Base-by-base conservation (phyloP, 2,113 vertebrate species). In the Gymnorhina tibicen region DNA sequence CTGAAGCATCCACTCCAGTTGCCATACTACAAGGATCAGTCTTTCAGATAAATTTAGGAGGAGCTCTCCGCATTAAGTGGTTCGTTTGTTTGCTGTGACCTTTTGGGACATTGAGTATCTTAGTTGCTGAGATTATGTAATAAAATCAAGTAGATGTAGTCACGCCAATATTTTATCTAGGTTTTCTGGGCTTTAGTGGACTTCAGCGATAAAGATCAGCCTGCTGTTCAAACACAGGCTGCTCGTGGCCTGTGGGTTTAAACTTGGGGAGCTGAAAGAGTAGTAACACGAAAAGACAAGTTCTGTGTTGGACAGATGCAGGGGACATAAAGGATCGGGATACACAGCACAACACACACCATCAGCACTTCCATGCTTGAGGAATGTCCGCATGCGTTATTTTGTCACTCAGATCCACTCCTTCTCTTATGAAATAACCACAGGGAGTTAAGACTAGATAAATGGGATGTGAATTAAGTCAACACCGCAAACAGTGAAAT, bases 101-200 rank as follows among this genome's bases (percentile, higher is more conserved):
- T 95, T 91, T 72, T 20, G 89, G 95, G 89, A 95, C 78, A 74
- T 16, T n/a, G 39, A 89, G 47, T 75, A 92, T 69, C 68, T 93
- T 47, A 85, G 90, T 24, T 58, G 75, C 53, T 53, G 44, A 24
- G 32, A 91, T 72, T 50, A 56, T 11, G 50, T 16, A 73, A 63
- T 59, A 52, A 52, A 84, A 37, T 35, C 88, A 97, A 96, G 92
- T 90, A 96, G 94, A 97, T 95, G 84, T 93, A 96, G 83, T 93
- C 86, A 89, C 1, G 42, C 78, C 84, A 93, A 79, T 76, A 89
- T 59, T 68, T 49, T 42, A 69, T 88, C 84, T 30, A 35, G 46
- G 24, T 37, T 78, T 94, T 58, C 85, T 79, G 88, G 41, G 83
- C 52, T 96, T 92, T 30, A 77, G 89, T 52, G 75, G 78, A 89